Base-by-base conservation (phyloP, 1,140 invertebrate genomes). In the Pseudomyrmex concolor region DNA sequence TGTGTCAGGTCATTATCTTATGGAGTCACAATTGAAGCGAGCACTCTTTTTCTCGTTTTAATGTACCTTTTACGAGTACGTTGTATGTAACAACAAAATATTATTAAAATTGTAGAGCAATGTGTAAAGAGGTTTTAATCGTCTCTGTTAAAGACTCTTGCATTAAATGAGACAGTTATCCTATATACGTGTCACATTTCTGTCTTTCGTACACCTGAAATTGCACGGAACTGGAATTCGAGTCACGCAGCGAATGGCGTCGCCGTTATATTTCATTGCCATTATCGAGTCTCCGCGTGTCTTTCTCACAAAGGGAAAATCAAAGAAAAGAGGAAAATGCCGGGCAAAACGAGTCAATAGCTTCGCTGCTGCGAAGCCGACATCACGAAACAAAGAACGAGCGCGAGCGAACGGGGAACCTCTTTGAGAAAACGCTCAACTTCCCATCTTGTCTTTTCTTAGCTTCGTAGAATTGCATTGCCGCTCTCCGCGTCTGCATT, bases 401-500 rank as follows among this genome's bases (percentile, higher is more conserved):
- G 67, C 43, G 34, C 34, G 63, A 84, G 68, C 73, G 64, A 66
- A 57, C 34, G 55, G 55, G 34, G 55, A 87, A 71, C 83, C 71
- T n/a, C 76, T 88, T 88, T 82, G 86, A 87, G 80, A 80, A 88
- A 85, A 82, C 76, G 76, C 66, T 81, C 51, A 34, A 70, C 85
- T 60, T 68, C 86, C 54, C 48, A 43, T 74, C 22, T 25, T 83
- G 60, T 51, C 81, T 77, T 83, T 83, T 77, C 62, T 64, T 57
- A 55, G 19, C 43, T 54, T 59, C 66, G 66, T 71, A 55, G 76
- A 66, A 80, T 77, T 70, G 80, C 72, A 86, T 78, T 57, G 70
- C 82, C 64, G 78, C 86, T 66, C 68, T 34, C 34, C 34, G 34
- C 83, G 86, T 51, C 82, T 78, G 70, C 74, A 66, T 84, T 88